These are phyloP conservation scores for Vanessa cardui DNA, from an alignment of 2,888 invertebrate genomes.

Conservation along the genomic window DNA sequence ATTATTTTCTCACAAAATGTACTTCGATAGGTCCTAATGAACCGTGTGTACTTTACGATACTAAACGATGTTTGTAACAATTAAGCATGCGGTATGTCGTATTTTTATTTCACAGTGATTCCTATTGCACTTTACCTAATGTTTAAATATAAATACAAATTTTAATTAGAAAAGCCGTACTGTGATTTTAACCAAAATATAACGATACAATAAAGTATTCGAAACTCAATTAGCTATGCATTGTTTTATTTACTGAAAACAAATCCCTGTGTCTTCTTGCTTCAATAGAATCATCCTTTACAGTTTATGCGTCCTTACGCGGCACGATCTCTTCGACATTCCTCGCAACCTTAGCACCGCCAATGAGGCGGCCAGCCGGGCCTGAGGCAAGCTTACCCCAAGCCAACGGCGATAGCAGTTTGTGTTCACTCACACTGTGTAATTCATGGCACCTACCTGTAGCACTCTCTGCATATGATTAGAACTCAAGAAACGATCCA, in stretches of 20 bases:
- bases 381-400: too few relatives aligned
- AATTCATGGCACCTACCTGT: too few relatives aligned
- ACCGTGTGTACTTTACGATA: background rate
- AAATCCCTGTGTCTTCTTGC: background rate
- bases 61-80: background rate
- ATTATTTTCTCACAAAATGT: background rate
- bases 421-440: too few relatives aligned
- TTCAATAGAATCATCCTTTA: too few relatives aligned
- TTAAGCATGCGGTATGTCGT: background rate
- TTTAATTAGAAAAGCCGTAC: background rate
- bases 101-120: background rate
- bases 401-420: too few relatives aligned
- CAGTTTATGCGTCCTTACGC: too few relatives aligned
- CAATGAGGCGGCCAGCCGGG: too few relatives aligned
- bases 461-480: too few relatives aligned
- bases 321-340: too few relatives aligned
- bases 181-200: conserved; percentile 25
- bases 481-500: too few relatives aligned
- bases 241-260: conserved; percentile 8
- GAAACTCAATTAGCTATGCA: conserved; percentile 4
- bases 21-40: background rate
- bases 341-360: too few relatives aligned
- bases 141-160: background rate
- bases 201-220: conserved; percentile 25
- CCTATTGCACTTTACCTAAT: background rate